These are phyloP conservation scores for Lithosia quadra DNA, from an alignment of 2,888 invertebrate genomes.

Conservation along the genomic window DNA sequence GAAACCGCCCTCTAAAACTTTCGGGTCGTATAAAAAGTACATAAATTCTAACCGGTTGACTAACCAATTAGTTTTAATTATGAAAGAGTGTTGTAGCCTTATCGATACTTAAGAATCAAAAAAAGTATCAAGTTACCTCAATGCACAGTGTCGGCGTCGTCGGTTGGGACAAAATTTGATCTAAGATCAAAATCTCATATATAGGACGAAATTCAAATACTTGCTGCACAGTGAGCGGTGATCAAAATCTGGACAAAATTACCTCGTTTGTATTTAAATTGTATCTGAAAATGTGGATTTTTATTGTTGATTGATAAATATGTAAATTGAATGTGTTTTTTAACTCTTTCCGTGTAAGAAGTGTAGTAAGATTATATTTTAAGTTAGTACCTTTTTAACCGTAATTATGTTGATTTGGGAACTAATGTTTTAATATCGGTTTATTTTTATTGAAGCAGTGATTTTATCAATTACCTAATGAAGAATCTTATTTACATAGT, in stretches of 20 bases:
- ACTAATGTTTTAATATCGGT: conserved; percentile 24
- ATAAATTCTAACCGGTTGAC: conserved; percentile 59
- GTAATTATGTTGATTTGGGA: conserved; percentile 16
- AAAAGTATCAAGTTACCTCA: conserved; percentile 54
- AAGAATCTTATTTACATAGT: background rate
- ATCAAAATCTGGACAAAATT: conserved; percentile 36
- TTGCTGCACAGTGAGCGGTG: conserved; percentile 29
- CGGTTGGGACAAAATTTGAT: conserved; percentile 18
- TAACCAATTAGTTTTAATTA: conserved; percentile 75
- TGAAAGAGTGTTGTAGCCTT: conserved; percentile 47
- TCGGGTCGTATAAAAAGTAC: conserved; percentile 52
- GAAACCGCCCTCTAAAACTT: conserved; percentile 22
- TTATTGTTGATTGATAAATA: conserved; percentile 42
- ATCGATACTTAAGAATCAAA: conserved; percentile 49
- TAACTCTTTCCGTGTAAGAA: conserved; percentile 19
- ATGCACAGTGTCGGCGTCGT: conserved; percentile 23
- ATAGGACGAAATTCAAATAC: conserved; percentile 13
- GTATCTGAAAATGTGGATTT: conserved; percentile 35
- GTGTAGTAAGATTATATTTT: conserved; percentile 23
- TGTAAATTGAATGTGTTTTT: conserved; percentile 37
- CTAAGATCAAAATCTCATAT: conserved; percentile 20
- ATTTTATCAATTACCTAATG: conserved; percentile 16
- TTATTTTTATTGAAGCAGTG: conserved; percentile 2
- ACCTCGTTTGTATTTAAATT: conserved; percentile 39
- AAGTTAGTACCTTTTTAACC: conserved; percentile 23